Evolutionary conservation across 2,113 vertebrate genomes (phyloP), one percentile per base, ranked within the genome.

Genomic region (Paedocypris sp.): DNA sequence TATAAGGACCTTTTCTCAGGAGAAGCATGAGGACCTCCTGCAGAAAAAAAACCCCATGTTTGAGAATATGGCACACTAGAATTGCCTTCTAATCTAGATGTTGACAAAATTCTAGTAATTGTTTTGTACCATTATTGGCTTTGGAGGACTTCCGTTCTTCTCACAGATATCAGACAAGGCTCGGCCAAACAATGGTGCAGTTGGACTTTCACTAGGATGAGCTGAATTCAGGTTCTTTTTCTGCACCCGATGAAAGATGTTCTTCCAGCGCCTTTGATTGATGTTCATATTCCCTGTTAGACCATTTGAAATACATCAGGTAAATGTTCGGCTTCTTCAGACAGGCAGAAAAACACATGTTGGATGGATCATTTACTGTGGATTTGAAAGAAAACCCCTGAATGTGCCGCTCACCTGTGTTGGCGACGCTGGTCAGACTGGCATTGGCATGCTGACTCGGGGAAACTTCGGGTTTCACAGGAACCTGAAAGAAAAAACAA

Each of bases 21-120:
- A 92, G 68, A 23, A 86, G 64, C 5, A 62, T 53, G 38, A 92
- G 83, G 11, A 90, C 84, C 22, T 88, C 84, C 90, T 92, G 19
- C 12, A 48, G 23, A 60, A 39, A 0, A 49, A 29, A 58, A n/a
- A n/a, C n/a, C n/a, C n/a, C n/a, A n/a, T n/a, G n/a, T n/a, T n/a
- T n/a, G n/a, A n/a, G n/a, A n/a, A n/a, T n/a, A n/a, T n/a, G n/a
- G n/a, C n/a, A n/a, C n/a, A n/a, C n/a, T n/a, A n/a, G n/a, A n/a
- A n/a, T n/a, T n/a, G n/a, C n/a, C n/a, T n/a, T n/a, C n/a, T n/a
- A n/a, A n/a, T n/a, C n/a, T n/a, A n/a, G n/a, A n/a, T n/a, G n/a
- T n/a, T n/a, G n/a, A n/a, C n/a, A n/a, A n/a, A n/a, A 28, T 15
- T 41, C 13, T 25, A 13, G 13, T 4, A 16, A 19, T 42, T 29